phyloP scores from a whole-genome alignment of 2,113 vertebrate species.

The Sorex fumeus region DNA sequence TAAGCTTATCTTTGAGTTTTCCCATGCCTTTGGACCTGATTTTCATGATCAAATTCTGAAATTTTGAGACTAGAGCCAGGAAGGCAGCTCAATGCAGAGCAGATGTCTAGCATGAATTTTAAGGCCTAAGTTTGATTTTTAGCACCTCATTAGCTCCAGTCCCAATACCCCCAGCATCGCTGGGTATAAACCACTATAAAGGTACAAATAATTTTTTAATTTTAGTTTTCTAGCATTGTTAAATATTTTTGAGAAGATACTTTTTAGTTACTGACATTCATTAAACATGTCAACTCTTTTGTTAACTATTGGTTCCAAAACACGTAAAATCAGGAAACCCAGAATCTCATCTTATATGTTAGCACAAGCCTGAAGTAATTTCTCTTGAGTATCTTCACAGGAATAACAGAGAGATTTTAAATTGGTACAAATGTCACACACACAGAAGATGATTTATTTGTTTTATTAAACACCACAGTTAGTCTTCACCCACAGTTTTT shows the following conservation, averaged over 20 bases:
- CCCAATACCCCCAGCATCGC: no score
- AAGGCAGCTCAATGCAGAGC: no score
- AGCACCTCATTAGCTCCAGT: no score
- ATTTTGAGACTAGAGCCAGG: conserved; percentile 77
- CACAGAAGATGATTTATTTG: conserved; percentile 23
- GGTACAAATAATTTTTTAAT: no score
- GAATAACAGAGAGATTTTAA: conserved; percentile 29
- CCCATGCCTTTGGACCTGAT: conserved; percentile 72
- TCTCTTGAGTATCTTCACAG: neutral
- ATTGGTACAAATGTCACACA: neutral
- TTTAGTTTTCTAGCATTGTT: conserved; percentile 89
- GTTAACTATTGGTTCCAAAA: neutral
- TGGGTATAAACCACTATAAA: no score
- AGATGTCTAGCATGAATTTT: no score
- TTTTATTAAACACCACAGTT: neutral
- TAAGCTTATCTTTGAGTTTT: conserved; percentile 90
- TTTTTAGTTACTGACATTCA: conserved; percentile 71
- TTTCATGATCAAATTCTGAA: conserved; percentile 84
- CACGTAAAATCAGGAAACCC: neutral
- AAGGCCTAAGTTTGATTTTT: no score
- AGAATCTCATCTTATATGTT: conserved; percentile 12
- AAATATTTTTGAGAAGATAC: conserved; percentile 68
- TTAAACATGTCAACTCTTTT: conserved; percentile 59
- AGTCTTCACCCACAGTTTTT: conserved; percentile 33
- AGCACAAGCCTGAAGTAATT: neutral